Evolutionary conservation across 2,888 invertebrate species (phyloP), one percentile per base, ranked within the genome.

Genomic region (Drosophila anomalata): DNA sequence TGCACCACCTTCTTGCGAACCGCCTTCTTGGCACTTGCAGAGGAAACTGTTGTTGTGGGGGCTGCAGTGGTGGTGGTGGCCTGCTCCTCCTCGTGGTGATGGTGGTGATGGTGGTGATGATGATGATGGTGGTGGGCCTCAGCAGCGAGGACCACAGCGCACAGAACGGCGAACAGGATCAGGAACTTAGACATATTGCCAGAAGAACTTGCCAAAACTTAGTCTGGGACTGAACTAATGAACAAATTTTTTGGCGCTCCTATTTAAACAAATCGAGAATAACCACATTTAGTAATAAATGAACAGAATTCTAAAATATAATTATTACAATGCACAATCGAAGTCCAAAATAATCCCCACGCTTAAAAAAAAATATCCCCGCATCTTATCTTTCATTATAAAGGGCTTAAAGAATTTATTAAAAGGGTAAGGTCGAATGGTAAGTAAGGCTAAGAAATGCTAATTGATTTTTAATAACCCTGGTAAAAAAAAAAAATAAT

Each of bases 51-150:
- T 33, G 33, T 33, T 11, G 33, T 33, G 33, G 33, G 33, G 12
- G 33, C 33, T n/a, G 4, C 5, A n/a, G 33, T 33, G 12, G 33
- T 33, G 33, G 31, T 31, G 31, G 31, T 24, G 5, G n/a, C 12
- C 33, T 33, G 33, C 5, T 12, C 33, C n/a, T 33, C 33, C 2
- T 33, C 33, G n/a, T 33, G 33, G 12, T 33, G 33, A 33, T 33
- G 33, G 33, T 33, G 33, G n/a, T n/a, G n/a, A n/a, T n/a, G n/a
- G n/a, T n/a, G n/a, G 33, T 33, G 33, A 33, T 33, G 33, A n/a
- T 33, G 33, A 5, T 17, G 41, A 17, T 41, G 41, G n/a, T 36
- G 36, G 41, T 41, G 41, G 41, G 41, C 41, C 14, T 41, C 41
- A 8, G 41, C 41, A 41, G 41, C 41, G 41, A 41, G 8, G 2